Percentiles rank a stretch among this genome's conserved stretches.
Evolutionary conservation across 2,888 invertebrate species (phyloP).

Genomic region (Nycteola revayana): DNA sequence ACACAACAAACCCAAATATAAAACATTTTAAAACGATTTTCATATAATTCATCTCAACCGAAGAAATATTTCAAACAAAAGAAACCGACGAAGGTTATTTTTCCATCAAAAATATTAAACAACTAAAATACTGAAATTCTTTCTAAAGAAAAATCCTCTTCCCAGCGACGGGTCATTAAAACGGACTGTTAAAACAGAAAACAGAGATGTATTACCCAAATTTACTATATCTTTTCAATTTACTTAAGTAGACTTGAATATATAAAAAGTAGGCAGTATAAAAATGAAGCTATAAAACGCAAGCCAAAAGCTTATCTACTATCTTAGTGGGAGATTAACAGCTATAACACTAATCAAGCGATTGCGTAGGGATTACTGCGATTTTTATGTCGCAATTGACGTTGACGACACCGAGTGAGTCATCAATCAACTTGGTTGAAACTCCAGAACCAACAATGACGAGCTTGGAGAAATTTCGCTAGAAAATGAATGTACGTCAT

Average conservation of each 20-base stretch:
- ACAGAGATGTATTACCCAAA: constrained; percentile 47
- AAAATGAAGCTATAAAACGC: constrained; percentile 64
- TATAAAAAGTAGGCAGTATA: constrained; percentile 60
- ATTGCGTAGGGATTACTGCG: constrained; percentile 72
- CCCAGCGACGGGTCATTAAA: constrained; percentile 30
- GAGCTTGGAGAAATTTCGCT: constrained; percentile 37
- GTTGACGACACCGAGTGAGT: constrained; percentile 36
- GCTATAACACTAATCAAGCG: constrained; percentile 77
- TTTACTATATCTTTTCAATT: constrained; percentile 62
- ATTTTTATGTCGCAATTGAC: constrained; percentile 64
- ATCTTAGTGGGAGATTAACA: constrained; percentile 70
- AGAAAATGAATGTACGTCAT: constrained; percentile 34
- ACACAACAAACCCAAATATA: too few species aligned
- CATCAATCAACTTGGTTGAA: constrained; percentile 57
- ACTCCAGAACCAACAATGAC: constrained; percentile 62
- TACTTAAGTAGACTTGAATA: constrained; percentile 68
- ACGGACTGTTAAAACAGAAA: constrained; percentile 34
- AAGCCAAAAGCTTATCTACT: constrained; percentile 45
- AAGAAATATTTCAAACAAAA: constrained; percentile 13
- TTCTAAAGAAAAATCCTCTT: constrained; percentile 10
- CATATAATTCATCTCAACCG: too few species aligned
- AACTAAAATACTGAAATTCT: constrained; percentile 11
- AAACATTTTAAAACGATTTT: too few species aligned
- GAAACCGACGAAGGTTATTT: constrained; percentile 4
- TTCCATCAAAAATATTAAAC: constrained; percentile 14